Evolutionary conservation across 1,140 invertebrate species (phyloP).

Genomic region (Heliconius hewitsoni): DNA sequence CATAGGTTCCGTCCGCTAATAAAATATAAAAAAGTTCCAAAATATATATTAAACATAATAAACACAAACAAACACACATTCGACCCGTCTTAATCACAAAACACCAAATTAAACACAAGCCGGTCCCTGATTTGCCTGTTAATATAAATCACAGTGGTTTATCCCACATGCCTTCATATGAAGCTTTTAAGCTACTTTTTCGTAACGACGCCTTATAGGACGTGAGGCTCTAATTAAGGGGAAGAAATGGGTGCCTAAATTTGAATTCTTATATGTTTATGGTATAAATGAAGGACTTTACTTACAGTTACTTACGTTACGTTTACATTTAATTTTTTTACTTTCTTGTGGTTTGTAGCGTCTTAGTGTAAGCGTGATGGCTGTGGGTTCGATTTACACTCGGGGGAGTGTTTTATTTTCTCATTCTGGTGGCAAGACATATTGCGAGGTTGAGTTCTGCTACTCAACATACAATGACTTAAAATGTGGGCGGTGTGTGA

Average conservation of each 20-base stretch:
- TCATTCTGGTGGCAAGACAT: no score
- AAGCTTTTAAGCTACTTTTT: conserved; percentile 48
- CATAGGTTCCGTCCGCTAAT: no score
- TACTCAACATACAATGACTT: no score
- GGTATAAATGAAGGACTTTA: neutral
- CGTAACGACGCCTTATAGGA: conserved; percentile 23
- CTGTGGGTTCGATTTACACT: no score
- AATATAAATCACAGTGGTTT: conserved; percentile 52
- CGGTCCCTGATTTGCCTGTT: conserved; percentile 43
- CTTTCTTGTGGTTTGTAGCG: neutral
- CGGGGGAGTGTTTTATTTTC: no score
- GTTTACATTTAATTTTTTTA: neutral
- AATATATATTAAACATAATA: neutral
- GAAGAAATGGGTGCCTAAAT: neutral
- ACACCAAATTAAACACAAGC: conserved; percentile 51
- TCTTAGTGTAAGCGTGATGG: no score
- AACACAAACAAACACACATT: neutral
- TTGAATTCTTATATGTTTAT: conserved; percentile 6
- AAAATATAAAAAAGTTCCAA: neutral
- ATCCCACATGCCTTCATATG: conserved; percentile 46
- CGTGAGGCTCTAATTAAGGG: conserved; percentile 39
- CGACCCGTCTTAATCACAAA: conserved; percentile 32
- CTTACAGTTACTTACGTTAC: no score
- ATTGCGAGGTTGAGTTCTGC: no score
- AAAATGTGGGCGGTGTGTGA: no score